Conservation (phyloP, 2,888 invertebrate genomes). For the Dicyrtoma fusca region DNA sequence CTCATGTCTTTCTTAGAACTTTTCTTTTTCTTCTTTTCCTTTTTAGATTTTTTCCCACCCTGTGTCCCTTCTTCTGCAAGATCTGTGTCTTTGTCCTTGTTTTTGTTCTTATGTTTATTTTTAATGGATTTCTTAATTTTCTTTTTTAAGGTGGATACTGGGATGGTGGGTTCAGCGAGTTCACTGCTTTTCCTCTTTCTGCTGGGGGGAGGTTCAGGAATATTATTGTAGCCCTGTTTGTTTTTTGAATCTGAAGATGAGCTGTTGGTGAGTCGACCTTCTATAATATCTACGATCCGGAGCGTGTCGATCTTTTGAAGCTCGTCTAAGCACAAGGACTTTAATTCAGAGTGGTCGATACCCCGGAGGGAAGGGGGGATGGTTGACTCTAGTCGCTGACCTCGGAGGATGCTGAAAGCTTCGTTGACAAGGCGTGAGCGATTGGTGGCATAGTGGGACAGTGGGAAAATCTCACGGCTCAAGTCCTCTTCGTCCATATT, state of each 20-base stretch:
- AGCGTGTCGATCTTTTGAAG: slow-evolving; percentile 60
- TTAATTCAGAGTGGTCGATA: slow-evolving; percentile 57
- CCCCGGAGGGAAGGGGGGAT: slow-evolving; percentile 62
- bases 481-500: slow-evolving; percentile 59
- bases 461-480: slow-evolving; percentile 59
- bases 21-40: slow-evolving; percentile 30
- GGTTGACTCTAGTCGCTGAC: slow-evolving; percentile 60
- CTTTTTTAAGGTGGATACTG: slow-evolving; percentile 27
- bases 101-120: neutral
- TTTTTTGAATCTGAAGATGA: neutral
- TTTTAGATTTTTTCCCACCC: slow-evolving; percentile 17
- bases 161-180: neutral
- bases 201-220: neutral
- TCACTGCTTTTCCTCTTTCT: slow-evolving; percentile 14
- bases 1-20: neutral
- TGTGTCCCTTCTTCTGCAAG: too few relatives aligned
- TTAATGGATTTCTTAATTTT: slow-evolving; percentile 30
- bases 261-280: slow-evolving; percentile 55
- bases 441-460: slow-evolving; percentile 60
- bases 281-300: slow-evolving; percentile 59
- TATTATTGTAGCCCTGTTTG: neutral
- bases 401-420: slow-evolving; percentile 60
- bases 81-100: neutral
- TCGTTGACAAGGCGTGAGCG: slow-evolving; percentile 60
- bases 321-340: slow-evolving; percentile 60